A percentile compares a stretch with the other conserved stretches of the same genome.
phyloP scores from a whole-genome alignment of 2,888 invertebrate genomes.

The Philopedon plagiatum region DNA sequence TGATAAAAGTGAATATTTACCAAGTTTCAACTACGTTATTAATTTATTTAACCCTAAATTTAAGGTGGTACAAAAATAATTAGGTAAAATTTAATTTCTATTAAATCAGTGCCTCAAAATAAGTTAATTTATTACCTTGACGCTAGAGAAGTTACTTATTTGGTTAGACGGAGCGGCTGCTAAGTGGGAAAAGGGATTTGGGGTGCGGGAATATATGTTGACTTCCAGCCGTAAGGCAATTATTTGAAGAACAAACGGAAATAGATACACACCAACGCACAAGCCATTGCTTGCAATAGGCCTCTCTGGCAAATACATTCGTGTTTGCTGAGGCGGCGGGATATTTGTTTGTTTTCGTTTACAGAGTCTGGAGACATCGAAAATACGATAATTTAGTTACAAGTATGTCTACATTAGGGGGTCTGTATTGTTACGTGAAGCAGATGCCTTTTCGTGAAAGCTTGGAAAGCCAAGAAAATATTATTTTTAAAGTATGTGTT shows the following conservation, averaged over 20 bases:
- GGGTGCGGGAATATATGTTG: slow-evolving; percentile 11
- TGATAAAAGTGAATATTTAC: too few species aligned
- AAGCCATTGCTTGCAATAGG: background rate
- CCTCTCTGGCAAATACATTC: slow-evolving; percentile 1
- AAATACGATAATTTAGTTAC: slow-evolving; percentile 2
- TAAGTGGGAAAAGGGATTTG: slow-evolving; percentile 17
- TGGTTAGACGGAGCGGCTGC: slow-evolving; percentile 12
- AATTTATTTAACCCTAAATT: too few species aligned
- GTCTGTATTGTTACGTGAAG: too few species aligned
- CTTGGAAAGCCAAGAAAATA: too few species aligned
- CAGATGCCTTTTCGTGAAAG: too few species aligned
- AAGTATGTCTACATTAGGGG: background rate
- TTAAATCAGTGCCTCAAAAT: background rate
- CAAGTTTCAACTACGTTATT: too few species aligned
- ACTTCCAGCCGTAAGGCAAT: slow-evolving; percentile 17
- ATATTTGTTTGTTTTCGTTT: slow-evolving; percentile 10
- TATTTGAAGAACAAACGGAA: slow-evolving; percentile 30
- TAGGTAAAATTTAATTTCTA: too few species aligned
- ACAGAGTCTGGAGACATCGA: background rate
- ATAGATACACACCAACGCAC: slow-evolving; percentile 27
- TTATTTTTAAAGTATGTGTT: too few species aligned
- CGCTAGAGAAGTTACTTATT: background rate
- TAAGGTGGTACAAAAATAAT: too few species aligned
- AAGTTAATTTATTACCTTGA: slow-evolving; percentile 13
- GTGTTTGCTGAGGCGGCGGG: slow-evolving; percentile 3